Evolutionary conservation across 2,888 invertebrate genomes (phyloP).

Genomic region (Perizoma affinitatum): DNA sequence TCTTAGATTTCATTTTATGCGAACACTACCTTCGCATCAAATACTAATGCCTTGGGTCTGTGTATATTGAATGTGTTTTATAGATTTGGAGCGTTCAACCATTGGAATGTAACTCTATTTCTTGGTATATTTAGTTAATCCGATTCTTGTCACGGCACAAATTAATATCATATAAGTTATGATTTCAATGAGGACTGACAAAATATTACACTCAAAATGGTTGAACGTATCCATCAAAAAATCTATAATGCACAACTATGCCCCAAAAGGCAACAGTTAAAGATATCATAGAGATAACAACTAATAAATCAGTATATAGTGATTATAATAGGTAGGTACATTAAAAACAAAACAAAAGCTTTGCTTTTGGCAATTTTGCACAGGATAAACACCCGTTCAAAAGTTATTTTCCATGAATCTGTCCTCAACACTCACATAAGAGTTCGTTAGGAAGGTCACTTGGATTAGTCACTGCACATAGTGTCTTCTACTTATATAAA

Average conservation of each 20-base stretch:
- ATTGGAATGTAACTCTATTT: not conserved
- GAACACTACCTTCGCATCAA: slow-evolving; percentile 70
- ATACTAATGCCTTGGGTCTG: slow-evolving; percentile 61
- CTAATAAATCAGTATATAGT: slow-evolving; percentile 69
- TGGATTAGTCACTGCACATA: slow-evolving; percentile 68
- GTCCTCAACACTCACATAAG: slow-evolving; percentile 65
- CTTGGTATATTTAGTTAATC: not conserved
- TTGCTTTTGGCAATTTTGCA: slow-evolving; percentile 74
- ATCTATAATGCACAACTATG: slow-evolving; percentile 39
- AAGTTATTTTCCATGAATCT: slow-evolving; percentile 48
- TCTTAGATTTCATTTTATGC: slow-evolving; percentile 81
- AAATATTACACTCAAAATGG: slow-evolving; percentile 13
- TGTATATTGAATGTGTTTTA: slow-evolving; percentile 31
- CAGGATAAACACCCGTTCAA: slow-evolving; percentile 50
- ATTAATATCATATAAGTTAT: not conserved
- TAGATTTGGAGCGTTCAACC: slow-evolving; percentile 26
- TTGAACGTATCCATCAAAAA: slow-evolving; percentile 21
- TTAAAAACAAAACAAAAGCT: slow-evolving; percentile 72
- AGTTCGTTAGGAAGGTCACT: slow-evolving; percentile 78
- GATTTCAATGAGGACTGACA: not conserved
- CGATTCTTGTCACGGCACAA: not conserved
- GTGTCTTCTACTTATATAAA: slow-evolving; percentile 51
- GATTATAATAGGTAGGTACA: slow-evolving; percentile 60
- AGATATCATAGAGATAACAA: slow-evolving; percentile 67
- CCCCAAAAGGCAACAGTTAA: slow-evolving; percentile 55